Evolutionary conservation across 2,797 vertebrate species (phyloP).

Genomic region (Peromyscus eremicus): DNA sequence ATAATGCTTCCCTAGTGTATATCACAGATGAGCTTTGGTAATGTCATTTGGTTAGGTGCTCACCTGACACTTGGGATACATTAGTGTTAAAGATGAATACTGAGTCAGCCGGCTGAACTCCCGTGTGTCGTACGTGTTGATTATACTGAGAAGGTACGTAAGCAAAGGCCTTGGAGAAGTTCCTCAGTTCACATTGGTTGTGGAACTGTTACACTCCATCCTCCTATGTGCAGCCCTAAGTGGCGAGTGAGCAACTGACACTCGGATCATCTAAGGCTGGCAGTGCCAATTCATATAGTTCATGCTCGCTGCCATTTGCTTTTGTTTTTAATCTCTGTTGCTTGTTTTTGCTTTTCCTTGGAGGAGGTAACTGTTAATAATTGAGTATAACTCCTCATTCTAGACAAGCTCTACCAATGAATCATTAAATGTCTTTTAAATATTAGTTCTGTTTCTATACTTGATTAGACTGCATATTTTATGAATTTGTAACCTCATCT

Average conservation of each 20-base stretch:
- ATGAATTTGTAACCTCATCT: not conserved
- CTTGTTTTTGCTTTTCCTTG: not conserved
- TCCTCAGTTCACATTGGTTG: not conserved
- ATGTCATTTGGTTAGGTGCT: constrained; percentile 9
- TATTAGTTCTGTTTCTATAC: not conserved
- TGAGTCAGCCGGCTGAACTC: not conserved
- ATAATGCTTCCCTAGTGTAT: not conserved
- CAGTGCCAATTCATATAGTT: not conserved
- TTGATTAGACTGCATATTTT: not conserved
- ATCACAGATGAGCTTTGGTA: not conserved
- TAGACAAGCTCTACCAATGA: not conserved
- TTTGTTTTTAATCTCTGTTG: not conserved
- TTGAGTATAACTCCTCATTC: not conserved
- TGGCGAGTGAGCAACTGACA: not conserved
- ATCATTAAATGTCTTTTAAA: not conserved
- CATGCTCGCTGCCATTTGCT: not conserved
- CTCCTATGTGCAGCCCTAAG: not conserved
- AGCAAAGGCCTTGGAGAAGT: not conserved
- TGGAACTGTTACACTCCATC: not conserved
- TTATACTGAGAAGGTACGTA: not conserved
- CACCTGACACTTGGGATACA: not conserved
- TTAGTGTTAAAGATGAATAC: not conserved
- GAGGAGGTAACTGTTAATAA: not conserved
- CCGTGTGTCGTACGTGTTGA: not conserved
- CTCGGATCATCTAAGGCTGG: not conserved